Conservation (phyloP, 2,888 invertebrate species). For the Protophormia terraenovae region DNA sequence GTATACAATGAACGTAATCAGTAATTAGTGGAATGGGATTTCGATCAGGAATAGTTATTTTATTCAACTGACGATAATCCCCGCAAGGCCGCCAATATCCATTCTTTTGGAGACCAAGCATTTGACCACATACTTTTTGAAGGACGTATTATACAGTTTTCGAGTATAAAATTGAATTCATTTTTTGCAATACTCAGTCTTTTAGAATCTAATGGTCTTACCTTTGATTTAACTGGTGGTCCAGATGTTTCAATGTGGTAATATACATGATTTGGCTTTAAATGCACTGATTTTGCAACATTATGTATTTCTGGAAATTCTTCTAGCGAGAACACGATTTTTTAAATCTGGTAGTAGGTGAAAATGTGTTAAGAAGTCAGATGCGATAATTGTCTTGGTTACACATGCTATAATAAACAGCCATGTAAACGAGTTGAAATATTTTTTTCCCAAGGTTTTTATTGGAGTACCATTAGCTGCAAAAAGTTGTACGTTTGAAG, state of each 20-base stretch:
- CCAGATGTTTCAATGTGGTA: not conserved
- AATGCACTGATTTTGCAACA: not conserved
- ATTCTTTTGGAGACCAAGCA: not conserved
- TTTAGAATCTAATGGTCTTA: not conserved
- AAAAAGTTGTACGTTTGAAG: not conserved
- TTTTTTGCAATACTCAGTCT: not conserved
- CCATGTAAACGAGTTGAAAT: conserved; percentile 1
- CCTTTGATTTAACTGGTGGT: not conserved
- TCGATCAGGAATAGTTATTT: not conserved
- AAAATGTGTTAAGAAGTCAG: conserved; percentile 7
- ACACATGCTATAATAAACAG: not conserved
- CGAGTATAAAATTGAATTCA: not conserved
- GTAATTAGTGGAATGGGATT: not conserved
- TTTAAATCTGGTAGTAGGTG: too few species aligned
- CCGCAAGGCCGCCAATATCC: not conserved
- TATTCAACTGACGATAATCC: not conserved
- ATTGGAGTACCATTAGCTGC: conserved; percentile 12
- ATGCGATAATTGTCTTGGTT: too few species aligned
- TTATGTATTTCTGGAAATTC: not conserved
- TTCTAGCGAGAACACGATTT: not conserved
- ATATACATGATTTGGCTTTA: not conserved
- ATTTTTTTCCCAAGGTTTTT: not conserved
- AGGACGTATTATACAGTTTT: not conserved
- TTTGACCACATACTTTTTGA: not conserved
- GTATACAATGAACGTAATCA: not conserved